Percentiles rank a stretch among this genome's conserved stretches.
phyloP scores from a whole-genome alignment of 1,140 invertebrate species.

The Delia radicum region DNA sequence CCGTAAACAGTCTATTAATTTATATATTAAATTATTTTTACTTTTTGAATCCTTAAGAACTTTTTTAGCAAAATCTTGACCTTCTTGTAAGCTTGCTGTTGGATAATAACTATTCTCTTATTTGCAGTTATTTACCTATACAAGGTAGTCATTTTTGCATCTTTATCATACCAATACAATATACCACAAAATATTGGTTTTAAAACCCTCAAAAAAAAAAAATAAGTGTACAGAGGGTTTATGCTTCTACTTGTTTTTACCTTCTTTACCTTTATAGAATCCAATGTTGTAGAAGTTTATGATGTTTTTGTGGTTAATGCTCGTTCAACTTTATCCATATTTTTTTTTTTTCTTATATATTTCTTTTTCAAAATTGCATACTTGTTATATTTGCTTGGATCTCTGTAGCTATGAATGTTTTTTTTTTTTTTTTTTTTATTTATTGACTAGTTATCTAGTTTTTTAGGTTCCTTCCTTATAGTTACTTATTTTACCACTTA shows the following conservation, averaged over 20 bases:
- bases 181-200: not conserved
- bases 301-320: not conserved
- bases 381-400: not conserved
- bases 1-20: no score
- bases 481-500: no score
- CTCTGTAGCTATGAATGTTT: not conserved
- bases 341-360: not conserved
- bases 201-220: not conserved
- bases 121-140: no score
- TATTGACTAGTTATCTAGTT: conserved; percentile 17
- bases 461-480: not conserved
- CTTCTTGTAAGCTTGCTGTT: not conserved
- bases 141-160: not conserved
- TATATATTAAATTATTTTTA: not conserved
- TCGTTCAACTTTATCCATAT: not conserved
- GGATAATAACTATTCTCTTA: not conserved
- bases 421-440: not conserved
- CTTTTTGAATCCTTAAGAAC: no score
- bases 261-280: not conserved
- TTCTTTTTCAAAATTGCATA: not conserved
- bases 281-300: not conserved
- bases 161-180: no score
- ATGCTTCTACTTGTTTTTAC: not conserved
- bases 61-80: no score
- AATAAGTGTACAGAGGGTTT: not conserved